A percentile compares a stretch with the other conserved stretches of the same genome.
Conservation (phyloP, 2,888 invertebrate species). For the Eulithis prunata region DNA sequence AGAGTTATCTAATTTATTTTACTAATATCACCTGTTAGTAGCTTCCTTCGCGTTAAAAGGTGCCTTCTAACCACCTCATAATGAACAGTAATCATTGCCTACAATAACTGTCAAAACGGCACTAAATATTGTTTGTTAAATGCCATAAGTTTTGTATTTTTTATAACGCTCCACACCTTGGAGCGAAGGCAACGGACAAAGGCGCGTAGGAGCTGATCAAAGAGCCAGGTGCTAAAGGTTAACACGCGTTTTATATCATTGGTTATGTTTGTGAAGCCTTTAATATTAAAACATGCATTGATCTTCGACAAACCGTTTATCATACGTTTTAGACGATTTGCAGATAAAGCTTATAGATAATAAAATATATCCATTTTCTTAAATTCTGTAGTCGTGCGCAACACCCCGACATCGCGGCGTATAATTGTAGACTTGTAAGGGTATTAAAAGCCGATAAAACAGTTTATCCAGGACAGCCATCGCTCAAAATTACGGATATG, state of each 20-base stretch:
- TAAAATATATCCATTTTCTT: conserved; percentile 11
- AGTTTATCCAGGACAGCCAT: conserved; percentile 59
- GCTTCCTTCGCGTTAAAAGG: conserved; percentile 59
- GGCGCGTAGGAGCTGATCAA: conserved; percentile 58
- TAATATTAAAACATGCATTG: conserved; percentile 56
- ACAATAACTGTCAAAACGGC: conserved; percentile 81
- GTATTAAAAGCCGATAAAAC: conserved; percentile 68
- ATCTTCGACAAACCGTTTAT: conserved; percentile 24
- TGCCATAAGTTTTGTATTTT: conserved; percentile 76
- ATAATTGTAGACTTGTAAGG: conserved; percentile 53
- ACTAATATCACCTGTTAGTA: conserved; percentile 67
- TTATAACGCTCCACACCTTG: conserved; percentile 79
- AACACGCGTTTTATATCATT: conserved; percentile 56
- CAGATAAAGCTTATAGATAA: not conserved
- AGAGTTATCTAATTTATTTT: conserved; percentile 26
- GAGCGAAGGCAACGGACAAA: conserved; percentile 56
- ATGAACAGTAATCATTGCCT: conserved; percentile 79
- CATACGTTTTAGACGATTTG: conserved; percentile 5
- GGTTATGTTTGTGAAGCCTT: conserved; percentile 45
- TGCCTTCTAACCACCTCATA: conserved; percentile 65
- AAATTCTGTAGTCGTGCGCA: conserved; percentile 7
- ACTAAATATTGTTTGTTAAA: conserved; percentile 84
- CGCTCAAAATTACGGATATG: conserved; percentile 62
- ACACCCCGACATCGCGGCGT: conserved; percentile 33
- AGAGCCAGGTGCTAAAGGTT: conserved; percentile 69